These are phyloP conservation scores for Ranitomeya imitator DNA, from an alignment of 2,113 vertebrate species.

Conservation along the genomic window DNA sequence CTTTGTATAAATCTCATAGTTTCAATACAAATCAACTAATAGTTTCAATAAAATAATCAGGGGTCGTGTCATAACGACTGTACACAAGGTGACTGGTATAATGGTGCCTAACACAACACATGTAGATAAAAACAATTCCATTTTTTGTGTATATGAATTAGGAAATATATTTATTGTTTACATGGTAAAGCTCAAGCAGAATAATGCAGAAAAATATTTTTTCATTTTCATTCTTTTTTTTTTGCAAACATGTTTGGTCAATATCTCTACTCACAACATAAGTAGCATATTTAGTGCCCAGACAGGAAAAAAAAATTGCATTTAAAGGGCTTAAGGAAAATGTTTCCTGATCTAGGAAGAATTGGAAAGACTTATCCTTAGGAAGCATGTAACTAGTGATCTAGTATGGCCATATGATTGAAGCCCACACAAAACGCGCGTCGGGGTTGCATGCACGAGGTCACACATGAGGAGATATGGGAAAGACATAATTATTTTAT, in stretches of 20 bases:
- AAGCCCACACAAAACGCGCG: too few species aligned
- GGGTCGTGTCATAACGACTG: background rate
- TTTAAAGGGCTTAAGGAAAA: too few species aligned
- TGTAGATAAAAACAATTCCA: background rate
- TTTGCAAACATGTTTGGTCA: background rate
- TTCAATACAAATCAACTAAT: background rate
- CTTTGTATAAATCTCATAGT: background rate
- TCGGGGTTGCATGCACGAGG: too few species aligned
- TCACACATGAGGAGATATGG: too few species aligned
- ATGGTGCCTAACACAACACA: background rate
- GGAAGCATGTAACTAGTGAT: background rate
- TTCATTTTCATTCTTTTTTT: background rate
- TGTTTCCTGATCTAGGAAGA: too few species aligned
- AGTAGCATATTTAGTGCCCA: too few species aligned
- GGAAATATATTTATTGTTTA: background rate
- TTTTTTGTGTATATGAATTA: background rate
- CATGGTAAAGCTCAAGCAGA: background rate
- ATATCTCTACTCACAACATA: background rate
- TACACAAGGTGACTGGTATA: background rate
- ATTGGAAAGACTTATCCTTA: too few species aligned
- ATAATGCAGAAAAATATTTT: background rate
- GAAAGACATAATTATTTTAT: too few species aligned
- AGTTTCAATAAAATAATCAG: background rate
- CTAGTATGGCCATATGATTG: too few species aligned
- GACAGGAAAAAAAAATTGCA: too few species aligned